Percentiles rank a stretch among this genome's conserved stretches.
Conservation (phyloP, 2,113 vertebrate genomes). For the Delphinapterus leucas region DNA sequence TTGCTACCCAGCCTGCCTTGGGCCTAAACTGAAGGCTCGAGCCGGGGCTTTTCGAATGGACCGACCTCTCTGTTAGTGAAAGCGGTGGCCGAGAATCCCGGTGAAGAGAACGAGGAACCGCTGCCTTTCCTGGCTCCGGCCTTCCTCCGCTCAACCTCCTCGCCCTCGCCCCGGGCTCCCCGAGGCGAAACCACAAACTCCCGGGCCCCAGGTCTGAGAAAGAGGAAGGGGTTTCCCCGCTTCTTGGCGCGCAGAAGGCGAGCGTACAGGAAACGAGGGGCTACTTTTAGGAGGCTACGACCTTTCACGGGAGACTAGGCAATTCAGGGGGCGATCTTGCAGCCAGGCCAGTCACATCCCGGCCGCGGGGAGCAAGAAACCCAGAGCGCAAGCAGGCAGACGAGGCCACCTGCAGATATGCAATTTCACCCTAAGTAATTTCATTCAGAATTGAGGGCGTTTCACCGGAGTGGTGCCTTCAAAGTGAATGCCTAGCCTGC, state of each 20-base stretch:
- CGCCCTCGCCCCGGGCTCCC: not conserved
- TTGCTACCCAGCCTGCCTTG: not conserved
- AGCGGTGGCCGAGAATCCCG: not conserved
- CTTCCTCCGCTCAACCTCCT: not conserved
- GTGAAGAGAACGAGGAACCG: not conserved
- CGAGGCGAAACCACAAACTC: not conserved
- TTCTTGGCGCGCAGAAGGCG: not conserved
- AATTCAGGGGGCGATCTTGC: not conserved
- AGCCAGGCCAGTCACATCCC: not conserved
- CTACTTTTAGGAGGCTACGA: not conserved
- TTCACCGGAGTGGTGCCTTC: conserved; percentile 28
- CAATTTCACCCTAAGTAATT: conserved; percentile 30
- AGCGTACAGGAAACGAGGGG: not conserved
- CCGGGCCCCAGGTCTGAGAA: not conserved
- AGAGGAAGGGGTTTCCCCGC: too few species aligned
- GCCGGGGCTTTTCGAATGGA: not conserved
- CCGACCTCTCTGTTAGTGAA: not conserved
- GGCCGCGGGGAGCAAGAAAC: not conserved
- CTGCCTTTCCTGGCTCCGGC: not conserved
- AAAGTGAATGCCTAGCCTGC: conserved; percentile 18
- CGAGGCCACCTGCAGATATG: not conserved
- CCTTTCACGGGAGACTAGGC: not conserved
- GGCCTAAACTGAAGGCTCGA: not conserved
- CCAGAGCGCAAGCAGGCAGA: not conserved
- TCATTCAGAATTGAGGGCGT: conserved; percentile 33